A percentile compares a stretch with the other conserved stretches of the same genome.
Evolutionary conservation across 53 echinoderm and acorn worm species (phyloP).

Genomic region (Echinarachnius parma): DNA sequence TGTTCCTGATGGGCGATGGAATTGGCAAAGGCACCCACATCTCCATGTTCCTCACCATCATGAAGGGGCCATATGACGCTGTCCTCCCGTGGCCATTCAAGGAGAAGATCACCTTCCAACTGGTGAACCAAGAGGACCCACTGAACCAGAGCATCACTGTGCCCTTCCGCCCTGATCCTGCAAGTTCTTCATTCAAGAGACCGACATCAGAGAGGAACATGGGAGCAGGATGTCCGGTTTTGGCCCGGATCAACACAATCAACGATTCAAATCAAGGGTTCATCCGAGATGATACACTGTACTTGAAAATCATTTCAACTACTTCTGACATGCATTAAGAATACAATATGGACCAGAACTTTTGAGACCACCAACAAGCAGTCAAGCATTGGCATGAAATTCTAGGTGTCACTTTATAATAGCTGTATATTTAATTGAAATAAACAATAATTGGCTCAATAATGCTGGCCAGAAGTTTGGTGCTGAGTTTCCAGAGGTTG

Average conservation of each 20-base stretch:
- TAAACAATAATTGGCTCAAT: too few relatives aligned
- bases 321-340: constrained; percentile 30
- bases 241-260: constrained; percentile 28
- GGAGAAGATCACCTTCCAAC: constrained; percentile 42
- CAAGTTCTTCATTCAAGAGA: constrained; percentile 64
- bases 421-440: too few relatives aligned
- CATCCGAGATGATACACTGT: constrained; percentile 39
- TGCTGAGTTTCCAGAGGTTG: too few relatives aligned
- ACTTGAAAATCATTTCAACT: constrained; percentile 35
- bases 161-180: constrained; percentile 81
- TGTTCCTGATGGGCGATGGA: constrained; percentile 53
- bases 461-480: too few relatives aligned
- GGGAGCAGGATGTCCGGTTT: constrained; percentile 77
- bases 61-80: constrained; percentile 32
- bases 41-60: constrained; percentile 54
- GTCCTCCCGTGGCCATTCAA: constrained; percentile 55
- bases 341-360: too few relatives aligned
- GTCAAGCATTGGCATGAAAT: too few relatives aligned
- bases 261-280: constrained; percentile 49
- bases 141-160: constrained; percentile 53
- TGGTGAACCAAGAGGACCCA: constrained; percentile 45
- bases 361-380: too few relatives aligned
- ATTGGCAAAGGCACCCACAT: constrained; percentile 57
- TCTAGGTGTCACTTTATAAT: too few relatives aligned
- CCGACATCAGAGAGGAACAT: constrained; percentile 81